These are phyloP conservation scores for Ciconia maguari DNA, from an alignment of 2,113 vertebrate species.

Conservation along the genomic window DNA sequence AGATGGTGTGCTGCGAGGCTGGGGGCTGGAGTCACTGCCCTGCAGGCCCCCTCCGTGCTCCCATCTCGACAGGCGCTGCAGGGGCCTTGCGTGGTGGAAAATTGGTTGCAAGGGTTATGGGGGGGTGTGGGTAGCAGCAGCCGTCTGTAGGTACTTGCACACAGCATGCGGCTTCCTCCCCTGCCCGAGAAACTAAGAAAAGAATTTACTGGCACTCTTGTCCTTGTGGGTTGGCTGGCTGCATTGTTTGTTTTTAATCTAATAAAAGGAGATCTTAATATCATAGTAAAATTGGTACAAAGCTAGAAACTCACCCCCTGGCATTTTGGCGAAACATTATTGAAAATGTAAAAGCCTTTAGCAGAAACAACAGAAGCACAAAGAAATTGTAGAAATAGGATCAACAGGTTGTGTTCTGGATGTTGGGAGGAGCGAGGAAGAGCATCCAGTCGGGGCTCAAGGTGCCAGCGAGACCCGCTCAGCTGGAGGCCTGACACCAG, in stretches of 20 bases:
- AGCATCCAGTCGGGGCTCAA: background rate
- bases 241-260: conserved; percentile 62
- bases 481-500: background rate
- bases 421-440: background rate
- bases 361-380: conserved; percentile 37
- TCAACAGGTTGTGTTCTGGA: conserved; percentile 2
- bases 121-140: background rate
- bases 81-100: background rate
- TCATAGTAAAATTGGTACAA: conserved; percentile 47
- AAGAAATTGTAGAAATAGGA: conserved; percentile 3
- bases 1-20: fast-evolving
- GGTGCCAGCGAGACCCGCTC: background rate
- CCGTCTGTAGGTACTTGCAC: background rate
- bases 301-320: conserved; percentile 22
- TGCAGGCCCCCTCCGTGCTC: background rate
- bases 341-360: conserved; percentile 50
- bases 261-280: conserved; percentile 62
- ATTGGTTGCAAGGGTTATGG: fast-evolving
- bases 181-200: background rate
- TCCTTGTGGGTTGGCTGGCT: conserved; percentile 59
- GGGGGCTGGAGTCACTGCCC: background rate
- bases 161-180: background rate
- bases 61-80: background rate
- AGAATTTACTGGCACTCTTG: conserved; percentile 37
- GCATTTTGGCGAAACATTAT: conserved; percentile 44